These are phyloP conservation scores for Lytechinus pictus DNA, from an alignment of 35 echinoderm and acorn worm species.

Conservation along the genomic window DNA sequence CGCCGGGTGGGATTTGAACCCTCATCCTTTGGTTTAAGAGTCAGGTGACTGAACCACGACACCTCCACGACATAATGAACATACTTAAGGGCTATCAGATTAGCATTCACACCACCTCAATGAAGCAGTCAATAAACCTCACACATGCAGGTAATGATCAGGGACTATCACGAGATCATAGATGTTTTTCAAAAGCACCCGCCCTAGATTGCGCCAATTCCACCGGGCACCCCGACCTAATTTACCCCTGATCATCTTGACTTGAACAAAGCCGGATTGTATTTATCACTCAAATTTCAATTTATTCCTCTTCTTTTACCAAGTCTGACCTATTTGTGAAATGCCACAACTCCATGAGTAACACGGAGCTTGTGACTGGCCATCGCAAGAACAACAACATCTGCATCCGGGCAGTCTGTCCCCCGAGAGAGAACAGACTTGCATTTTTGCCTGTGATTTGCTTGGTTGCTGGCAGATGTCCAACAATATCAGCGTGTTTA, in stretches of 20 bases:
- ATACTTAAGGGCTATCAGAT: no score
- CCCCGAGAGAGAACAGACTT: neutral
- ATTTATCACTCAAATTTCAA: neutral
- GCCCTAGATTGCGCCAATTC: neutral
- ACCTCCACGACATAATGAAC: no score
- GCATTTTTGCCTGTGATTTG: neutral
- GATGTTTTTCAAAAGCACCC: neutral
- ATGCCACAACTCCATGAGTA: neutral
- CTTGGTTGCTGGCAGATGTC: neutral
- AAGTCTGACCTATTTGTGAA: neutral
- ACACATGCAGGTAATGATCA: neutral
- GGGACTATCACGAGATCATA: neutral
- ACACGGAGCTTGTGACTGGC: neutral
- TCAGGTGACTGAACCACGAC: no score
- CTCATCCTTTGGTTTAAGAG: no score
- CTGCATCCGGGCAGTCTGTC: neutral
- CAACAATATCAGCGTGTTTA: neutral
- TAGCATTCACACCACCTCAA: neutral
- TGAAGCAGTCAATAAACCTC: neutral
- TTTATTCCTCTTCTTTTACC: neutral
- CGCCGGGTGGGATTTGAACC: no score
- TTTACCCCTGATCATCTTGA: neutral
- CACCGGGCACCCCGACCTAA: neutral
- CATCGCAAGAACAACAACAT: no score
- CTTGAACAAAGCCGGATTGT: neutral